Base-by-base conservation (phyloP, 2,113 vertebrate species). In the Pionites leucogaster region DNA sequence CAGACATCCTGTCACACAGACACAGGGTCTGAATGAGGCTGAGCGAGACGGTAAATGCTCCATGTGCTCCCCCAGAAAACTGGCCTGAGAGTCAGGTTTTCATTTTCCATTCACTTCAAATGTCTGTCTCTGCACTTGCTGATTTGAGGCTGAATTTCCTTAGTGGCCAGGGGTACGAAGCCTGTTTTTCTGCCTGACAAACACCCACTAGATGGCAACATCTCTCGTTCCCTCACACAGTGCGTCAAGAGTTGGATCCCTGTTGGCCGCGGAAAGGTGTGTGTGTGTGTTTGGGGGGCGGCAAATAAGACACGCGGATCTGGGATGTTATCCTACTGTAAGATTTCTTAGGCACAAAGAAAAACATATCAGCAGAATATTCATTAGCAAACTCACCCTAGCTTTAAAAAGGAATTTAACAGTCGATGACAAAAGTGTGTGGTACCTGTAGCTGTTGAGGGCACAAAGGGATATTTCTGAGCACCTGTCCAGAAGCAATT, bases 161-260 rank as follows among this genome's bases (percentile, higher is more conserved):
- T 13, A 52, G 39, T 0, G 1, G 70, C 28, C 2, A 1, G 9
- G 20, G 15, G 11, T 25, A 27, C 8, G 1, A 55, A 77, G 33
- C 9, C 15, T 55, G 29, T 9, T 64, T 76, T 68, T 52, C 80
- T 64, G 35, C 8, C 13, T 70, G 35, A 41, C 19, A 31, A 77
- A 90, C 28, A 42, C 44, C 92, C 92, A 72, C 96, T 96, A 96
- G 95, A 95, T 96, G 93, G 90, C 95, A 92, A 88, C 44, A 93
- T 91, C 31, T 19, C 69, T 95, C 80, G 1, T 74, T 64, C 46
- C 9, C 50, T 94, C 24, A 17, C 7, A 1, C 2, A 25, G 25
- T 2, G 0, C 41, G 4, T 35, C 46, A 39, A 15, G 52, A 79
- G 13, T 35, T 0, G 0, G 19, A 52, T 78, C 55, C 16, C 33